phyloP scores from a whole-genome alignment of 1,140 invertebrate genomes.

The Drosophila willistoni region DNA sequence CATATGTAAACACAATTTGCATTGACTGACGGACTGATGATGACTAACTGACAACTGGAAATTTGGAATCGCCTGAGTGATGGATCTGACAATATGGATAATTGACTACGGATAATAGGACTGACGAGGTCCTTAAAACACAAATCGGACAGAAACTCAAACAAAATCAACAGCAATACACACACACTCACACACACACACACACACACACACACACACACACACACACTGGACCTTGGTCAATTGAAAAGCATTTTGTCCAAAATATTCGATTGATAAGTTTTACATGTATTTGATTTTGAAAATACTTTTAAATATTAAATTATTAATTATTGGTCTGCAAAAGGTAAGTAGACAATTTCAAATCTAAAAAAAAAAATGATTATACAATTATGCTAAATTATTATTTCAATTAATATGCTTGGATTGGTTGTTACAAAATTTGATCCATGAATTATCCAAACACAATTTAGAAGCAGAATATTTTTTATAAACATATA shows the following conservation, averaged over 20 bases:
- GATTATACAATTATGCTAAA: neutral
- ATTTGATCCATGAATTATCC: too few relatives aligned
- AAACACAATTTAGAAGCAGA: too few relatives aligned
- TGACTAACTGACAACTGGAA: conserved; percentile 38
- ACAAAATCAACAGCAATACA: too few relatives aligned
- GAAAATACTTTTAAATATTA: neutral
- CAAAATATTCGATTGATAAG: neutral
- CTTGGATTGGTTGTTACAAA: too few relatives aligned
- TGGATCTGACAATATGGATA: conserved; percentile 7
- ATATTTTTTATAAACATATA: too few relatives aligned
- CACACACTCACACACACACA: too few relatives aligned
- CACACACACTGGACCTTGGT: neutral
- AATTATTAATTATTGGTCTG: neutral
- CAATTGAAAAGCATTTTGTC: neutral
- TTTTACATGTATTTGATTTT: neutral
- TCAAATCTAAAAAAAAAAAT: neutral
- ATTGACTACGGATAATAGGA: conserved; percentile 5
- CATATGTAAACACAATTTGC: conserved; percentile 52
- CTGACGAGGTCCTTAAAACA: neutral
- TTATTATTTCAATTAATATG: neutral
- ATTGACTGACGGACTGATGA: conserved; percentile 24
- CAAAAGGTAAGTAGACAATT: neutral
- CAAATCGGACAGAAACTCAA: neutral
- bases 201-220: too few relatives aligned
- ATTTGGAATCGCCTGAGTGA: neutral